Evolutionary conservation across 64 coral and sea anemone genomes (phyloP).

Genomic region (Porites australiensis): DNA sequence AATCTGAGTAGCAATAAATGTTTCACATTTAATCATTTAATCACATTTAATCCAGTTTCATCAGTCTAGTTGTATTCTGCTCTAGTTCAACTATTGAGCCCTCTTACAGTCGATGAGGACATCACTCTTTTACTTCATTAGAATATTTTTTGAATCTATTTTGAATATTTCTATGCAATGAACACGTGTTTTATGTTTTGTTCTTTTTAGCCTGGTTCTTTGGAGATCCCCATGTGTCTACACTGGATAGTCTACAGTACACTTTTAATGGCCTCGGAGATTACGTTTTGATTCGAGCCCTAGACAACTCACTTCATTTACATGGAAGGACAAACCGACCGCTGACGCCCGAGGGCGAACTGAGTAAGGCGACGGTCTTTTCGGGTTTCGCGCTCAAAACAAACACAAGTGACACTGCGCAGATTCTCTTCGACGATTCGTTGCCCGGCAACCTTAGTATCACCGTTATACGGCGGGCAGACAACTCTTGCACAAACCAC

Average conservation of each 20-base stretch:
- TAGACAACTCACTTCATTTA: conserved; percentile 49
- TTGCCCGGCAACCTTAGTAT: conserved; percentile 54
- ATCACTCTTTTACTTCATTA: no score
- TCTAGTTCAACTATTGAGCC: no score
- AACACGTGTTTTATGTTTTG: not conserved
- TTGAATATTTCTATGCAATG: no score
- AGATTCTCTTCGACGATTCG: conserved; percentile 21
- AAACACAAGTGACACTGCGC: conserved; percentile 48
- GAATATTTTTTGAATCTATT: no score
- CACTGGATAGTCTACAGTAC: conserved; percentile 82
- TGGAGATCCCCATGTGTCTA: conserved; percentile 88
- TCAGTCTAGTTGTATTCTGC: no score
- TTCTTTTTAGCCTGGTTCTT: conserved; percentile 55
- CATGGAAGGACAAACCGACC: conserved; percentile 75
- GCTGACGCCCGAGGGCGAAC: conserved; percentile 10
- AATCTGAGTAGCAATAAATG: no score
- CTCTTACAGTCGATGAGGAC: no score
- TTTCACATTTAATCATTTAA: no score
- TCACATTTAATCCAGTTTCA: no score
- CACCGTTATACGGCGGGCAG: not conserved
- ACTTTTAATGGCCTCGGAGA: conserved; percentile 93
- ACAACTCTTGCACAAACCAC: not conserved
- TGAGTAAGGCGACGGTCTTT: conserved; percentile 81
- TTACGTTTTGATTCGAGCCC: conserved; percentile 55
- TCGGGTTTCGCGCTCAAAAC: conserved; percentile 69